Base-by-base conservation (phyloP, 2,113 vertebrate species). In the Sceloporus undulatus region DNA sequence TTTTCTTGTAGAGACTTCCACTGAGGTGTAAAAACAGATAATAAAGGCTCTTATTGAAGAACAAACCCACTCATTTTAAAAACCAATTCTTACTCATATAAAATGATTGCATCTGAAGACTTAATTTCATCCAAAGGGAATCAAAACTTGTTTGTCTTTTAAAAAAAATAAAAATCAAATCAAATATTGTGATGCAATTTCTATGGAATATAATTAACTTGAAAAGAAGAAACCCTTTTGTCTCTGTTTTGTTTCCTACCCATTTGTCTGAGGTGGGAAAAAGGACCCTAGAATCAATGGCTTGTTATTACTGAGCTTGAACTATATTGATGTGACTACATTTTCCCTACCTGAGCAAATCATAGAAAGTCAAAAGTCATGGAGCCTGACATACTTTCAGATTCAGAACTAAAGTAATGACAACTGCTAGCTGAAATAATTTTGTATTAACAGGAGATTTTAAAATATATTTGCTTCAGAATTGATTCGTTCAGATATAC, bases 1-100 rank as follows among this genome's bases (percentile, higher is more conserved):
- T n/a, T 74, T 90, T 82, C 88, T 75, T 88, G 34, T 84, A 9
- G 29, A 85, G 68, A 29, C 65, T 83, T 56, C 38, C 79, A 84
- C 73, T 25, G 19, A 85, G 40, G 23, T 70, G 59, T 70, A 62
- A 87, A 90, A 86, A 25, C 2, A 1, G 59, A 18, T 91, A 88
- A 89, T 89, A 38, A 54, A 83, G 14, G 34, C 5, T 75, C 13
- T 18, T 48, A n/a, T 59, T 81, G 74, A 74, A 89, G 81, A 87
- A 91, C 42, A 52, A 71, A 79, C 13, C 38, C 42, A 80, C 34
- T 48, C 23, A 34, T 29, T 85, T 13, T 16, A 70, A 76, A 79
- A 85, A 34, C 59, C 65, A 38, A 52, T 75, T 29, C n/a, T 82
- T 54, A 86, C 10, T 78, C 18, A 84, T 78, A 54, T 66, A 78